Conservation (phyloP, 1,140 invertebrate genomes). For the Samia ricini region DNA sequence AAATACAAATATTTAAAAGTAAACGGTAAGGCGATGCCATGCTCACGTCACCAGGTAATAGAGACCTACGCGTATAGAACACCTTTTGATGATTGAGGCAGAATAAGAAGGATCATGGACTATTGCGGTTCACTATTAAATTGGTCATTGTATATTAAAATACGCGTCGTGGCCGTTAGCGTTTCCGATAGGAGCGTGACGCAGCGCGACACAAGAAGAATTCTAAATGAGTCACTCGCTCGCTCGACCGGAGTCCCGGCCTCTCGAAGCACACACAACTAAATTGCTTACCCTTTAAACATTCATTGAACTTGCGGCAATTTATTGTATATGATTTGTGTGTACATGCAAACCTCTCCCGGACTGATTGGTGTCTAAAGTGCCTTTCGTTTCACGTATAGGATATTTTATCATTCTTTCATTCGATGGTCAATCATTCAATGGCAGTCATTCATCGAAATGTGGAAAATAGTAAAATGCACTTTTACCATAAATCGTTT, state of each 20-base stretch:
- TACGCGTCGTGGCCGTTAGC: constrained; percentile 49
- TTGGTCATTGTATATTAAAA: not conserved
- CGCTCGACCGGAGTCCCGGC: not conserved
- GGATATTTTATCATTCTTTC: too few relatives aligned
- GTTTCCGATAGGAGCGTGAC: constrained; percentile 71
- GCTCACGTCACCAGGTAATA: not conserved
- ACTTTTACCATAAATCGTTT: too few relatives aligned
- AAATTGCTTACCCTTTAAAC: constrained; percentile 5
- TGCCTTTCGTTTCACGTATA: too few relatives aligned
- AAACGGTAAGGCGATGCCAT: not conserved
- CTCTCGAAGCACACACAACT: not conserved
- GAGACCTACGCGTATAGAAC: not conserved
- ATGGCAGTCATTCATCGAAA: too few relatives aligned
- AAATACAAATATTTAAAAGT: not conserved
- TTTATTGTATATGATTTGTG: not conserved
- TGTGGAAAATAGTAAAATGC: too few relatives aligned
- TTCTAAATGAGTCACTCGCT: constrained; percentile 53
- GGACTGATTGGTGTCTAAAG: not conserved
- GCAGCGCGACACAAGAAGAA: constrained; percentile 50
- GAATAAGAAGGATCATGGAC: not conserved
- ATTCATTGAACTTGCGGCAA: constrained; percentile 10
- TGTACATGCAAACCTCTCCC: constrained; percentile 7
- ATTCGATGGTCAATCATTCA: too few relatives aligned
- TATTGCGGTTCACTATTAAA: not conserved
- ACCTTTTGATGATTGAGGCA: not conserved